Evolutionary conservation across 2,888 invertebrate species (phyloP).

Genomic region (Tupiocoris notatus): DNA sequence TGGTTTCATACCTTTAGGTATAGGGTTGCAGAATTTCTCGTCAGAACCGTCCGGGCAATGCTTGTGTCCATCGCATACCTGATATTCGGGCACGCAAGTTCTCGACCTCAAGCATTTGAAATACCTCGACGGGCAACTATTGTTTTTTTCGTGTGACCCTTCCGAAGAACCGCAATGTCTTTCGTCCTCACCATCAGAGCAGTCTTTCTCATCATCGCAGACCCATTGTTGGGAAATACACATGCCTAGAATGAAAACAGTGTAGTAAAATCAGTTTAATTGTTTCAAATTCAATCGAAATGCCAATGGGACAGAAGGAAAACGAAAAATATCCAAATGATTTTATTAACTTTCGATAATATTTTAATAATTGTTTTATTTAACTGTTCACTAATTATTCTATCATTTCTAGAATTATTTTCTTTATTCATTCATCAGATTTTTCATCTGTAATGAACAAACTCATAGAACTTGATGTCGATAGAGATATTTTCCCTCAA

Average conservation of each 20-base stretch:
- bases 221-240: constrained; percentile 64
- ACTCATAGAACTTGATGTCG: too few relatives aligned
- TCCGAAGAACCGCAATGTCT: constrained; percentile 54
- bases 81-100: constrained; percentile 59
- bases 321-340: too few relatives aligned
- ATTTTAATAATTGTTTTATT: too few relatives aligned
- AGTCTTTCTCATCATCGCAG: constrained; percentile 64
- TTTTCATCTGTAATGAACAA: too few relatives aligned
- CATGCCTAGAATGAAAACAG: constrained; percentile 56
- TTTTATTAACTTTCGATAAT: too few relatives aligned
- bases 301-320: too few relatives aligned
- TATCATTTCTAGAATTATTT: too few relatives aligned
- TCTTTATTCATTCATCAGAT: too few relatives aligned
- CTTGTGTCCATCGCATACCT: constrained; percentile 58
- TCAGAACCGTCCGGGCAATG: constrained; percentile 63
- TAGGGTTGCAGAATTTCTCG: constrained; percentile 53
- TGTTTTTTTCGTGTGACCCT: constrained; percentile 41
- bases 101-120: constrained; percentile 64
- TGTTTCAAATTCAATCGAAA: too few relatives aligned
- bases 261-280: too few relatives aligned
- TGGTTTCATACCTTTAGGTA: background rate
- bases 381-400: too few relatives aligned
- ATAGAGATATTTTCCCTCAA: too few relatives aligned
- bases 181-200: constrained; percentile 65
- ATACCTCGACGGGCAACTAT: constrained; percentile 54